Conservation (phyloP, 1,140 invertebrate species). For the Hylyphantes graminicola region DNA sequence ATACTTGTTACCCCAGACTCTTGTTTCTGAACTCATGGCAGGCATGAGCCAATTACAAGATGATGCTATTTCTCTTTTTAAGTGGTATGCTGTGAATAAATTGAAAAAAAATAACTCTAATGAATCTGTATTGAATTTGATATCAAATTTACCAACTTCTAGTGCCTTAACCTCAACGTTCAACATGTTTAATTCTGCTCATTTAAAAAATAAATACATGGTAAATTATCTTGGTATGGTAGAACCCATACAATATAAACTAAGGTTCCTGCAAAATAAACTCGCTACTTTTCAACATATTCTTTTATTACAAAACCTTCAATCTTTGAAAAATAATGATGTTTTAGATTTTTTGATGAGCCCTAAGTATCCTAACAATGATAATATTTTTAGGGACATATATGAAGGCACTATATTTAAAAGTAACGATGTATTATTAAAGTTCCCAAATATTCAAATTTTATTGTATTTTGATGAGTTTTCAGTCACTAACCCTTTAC, state of each 20-base stretch:
- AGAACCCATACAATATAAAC: conserved; percentile 5
- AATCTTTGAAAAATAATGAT: conserved; percentile 16
- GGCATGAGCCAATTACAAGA: conserved; percentile 17
- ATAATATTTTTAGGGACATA: neutral
- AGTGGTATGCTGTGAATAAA: neutral
- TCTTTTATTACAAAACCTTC: neutral
- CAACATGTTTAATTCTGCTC: neutral
- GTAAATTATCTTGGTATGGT: neutral
- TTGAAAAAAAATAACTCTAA: neutral
- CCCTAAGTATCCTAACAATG: neutral
- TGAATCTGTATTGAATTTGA: neutral
- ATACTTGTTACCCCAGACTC: neutral
- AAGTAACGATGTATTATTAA: conserved; percentile 2
- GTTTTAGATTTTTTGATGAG: conserved; percentile 14
- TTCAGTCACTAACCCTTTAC: conserved; percentile 1
- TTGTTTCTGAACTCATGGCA: conserved; percentile 9
- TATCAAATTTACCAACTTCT: neutral
- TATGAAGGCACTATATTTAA: conserved; percentile 10
- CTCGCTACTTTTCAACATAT: conserved; percentile 12
- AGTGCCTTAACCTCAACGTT: neutral
- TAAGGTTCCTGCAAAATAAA: neutral
- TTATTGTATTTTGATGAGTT: conserved; percentile 26
- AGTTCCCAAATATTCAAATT: conserved; percentile 21
- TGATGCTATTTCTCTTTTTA: neutral
- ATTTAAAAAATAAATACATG: conserved; percentile 32